A percentile compares a stretch with the other conserved stretches of the same genome.
Conservation (phyloP, 2,888 invertebrate species). For the Pasiphila rectangulata region DNA sequence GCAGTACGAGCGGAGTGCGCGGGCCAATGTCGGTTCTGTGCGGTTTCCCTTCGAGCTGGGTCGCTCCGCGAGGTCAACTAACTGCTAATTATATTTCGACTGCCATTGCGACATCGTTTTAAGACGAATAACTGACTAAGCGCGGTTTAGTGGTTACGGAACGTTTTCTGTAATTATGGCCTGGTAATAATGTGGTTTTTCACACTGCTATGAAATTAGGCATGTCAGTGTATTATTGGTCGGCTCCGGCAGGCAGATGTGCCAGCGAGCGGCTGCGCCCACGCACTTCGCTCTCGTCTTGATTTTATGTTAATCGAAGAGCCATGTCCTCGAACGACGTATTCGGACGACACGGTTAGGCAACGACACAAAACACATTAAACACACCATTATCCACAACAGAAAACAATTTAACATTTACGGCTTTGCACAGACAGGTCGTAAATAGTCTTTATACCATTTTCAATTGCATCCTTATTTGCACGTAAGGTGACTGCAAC, state of each 20-base stretch:
- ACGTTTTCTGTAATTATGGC: constrained; percentile 45
- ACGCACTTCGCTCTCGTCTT: constrained; percentile 60
- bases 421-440: constrained; percentile 66
- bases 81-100: constrained; percentile 74
- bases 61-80: constrained; percentile 60
- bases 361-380: constrained; percentile 62
- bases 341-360: constrained; percentile 51
- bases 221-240: constrained; percentile 24
- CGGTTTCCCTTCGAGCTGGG: constrained; percentile 60
- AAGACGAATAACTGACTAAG: constrained; percentile 56
- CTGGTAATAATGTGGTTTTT: constrained; percentile 23
- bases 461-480: constrained; percentile 64
- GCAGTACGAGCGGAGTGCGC: constrained; percentile 24
- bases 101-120: constrained; percentile 60
- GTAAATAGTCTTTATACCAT: constrained; percentile 68
- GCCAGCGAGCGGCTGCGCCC: constrained; percentile 66
- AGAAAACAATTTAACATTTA: constrained; percentile 73
- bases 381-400: constrained; percentile 62
- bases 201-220: constrained; percentile 21
- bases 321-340: constrained; percentile 64
- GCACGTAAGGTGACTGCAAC: constrained; percentile 46
- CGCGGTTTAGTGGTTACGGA: constrained; percentile 58
- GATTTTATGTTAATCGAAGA: constrained; percentile 78
- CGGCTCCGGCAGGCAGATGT: constrained; percentile 36
- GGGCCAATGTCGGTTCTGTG: constrained; percentile 67